A percentile compares a stretch with the other conserved stretches of the same genome.
Conservation (phyloP, 1,140 invertebrate genomes). For the Lordiphosa mommai region DNA sequence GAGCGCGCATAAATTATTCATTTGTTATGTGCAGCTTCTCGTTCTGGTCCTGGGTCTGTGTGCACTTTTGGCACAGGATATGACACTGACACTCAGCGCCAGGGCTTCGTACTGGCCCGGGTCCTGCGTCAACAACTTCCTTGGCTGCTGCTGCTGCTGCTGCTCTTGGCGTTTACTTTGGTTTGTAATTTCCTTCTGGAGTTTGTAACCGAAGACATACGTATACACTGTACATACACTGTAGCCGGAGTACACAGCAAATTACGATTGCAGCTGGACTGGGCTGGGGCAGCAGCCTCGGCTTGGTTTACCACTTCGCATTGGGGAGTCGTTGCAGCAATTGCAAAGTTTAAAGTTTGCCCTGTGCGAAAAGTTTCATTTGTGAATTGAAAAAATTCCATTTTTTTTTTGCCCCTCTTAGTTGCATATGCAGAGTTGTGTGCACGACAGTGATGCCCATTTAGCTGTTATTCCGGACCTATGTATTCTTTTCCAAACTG, state of each 20-base stretch:
- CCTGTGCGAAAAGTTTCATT: slow-evolving; percentile 68
- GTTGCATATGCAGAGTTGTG: slow-evolving; percentile 63
- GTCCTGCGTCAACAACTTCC: slow-evolving; percentile 70
- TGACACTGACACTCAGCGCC: slow-evolving; percentile 73
- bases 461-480: too few species aligned
- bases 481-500: too few species aligned
- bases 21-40: slow-evolving; percentile 67
- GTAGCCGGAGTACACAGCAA: slow-evolving; percentile 51
- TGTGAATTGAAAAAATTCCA: slow-evolving; percentile 70
- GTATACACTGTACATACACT: too few species aligned
- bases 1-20: slow-evolving; percentile 72
- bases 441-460: neutral
- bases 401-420: slow-evolving; percentile 25
- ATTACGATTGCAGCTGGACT: slow-evolving; percentile 64
- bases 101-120: slow-evolving; percentile 26
- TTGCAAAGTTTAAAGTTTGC: slow-evolving; percentile 68
- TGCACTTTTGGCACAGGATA: slow-evolving; percentile 76
- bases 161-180: slow-evolving; percentile 71
- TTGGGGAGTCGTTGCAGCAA: slow-evolving; percentile 50
- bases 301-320: slow-evolving; percentile 52
- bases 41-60: slow-evolving; percentile 6
- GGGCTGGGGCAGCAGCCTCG: slow-evolving; percentile 4
- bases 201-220: slow-evolving; percentile 52
- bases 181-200: slow-evolving; percentile 72
- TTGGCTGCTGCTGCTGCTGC: slow-evolving; percentile 21